Evolutionary conservation across 2,888 invertebrate species (phyloP), one percentile per base, ranked within the genome.

Genomic region (Pterostichus niger): DNA sequence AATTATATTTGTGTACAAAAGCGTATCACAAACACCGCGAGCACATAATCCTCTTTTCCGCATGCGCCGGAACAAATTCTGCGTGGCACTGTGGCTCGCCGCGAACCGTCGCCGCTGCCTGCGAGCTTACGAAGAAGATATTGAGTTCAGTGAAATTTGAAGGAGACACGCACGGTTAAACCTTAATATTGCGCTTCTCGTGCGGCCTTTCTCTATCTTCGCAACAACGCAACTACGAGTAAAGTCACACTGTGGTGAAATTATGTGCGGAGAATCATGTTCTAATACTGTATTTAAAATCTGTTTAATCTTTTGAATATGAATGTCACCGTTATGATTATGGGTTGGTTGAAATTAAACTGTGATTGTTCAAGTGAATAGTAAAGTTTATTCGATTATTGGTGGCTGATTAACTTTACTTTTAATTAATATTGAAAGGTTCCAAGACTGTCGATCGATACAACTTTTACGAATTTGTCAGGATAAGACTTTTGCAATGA

Each of bases 91-190:
- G 40, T 9, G 40, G 40, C 40, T 40, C 5, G 40, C 40, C 40
- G 54, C 54, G 11, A 54, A 54, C 54, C 54, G 13, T 9, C 40
- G 40, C 40, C 40, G 44, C 40, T 13, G 11, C 13, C 44, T 7
- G 44, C 73, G n/a, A 10, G 31, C 24, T 13, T 15, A 24, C 73
- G 73, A 56, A 54, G 33, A 44, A 77, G 77, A 56, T 77, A 77
- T 77, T 77, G 77, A 56, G 77, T 77, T 77, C 56, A 77, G 56
- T 59, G 56, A 77, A 77, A 77, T 77, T 77, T 77, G 56, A 56
- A 77, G 77, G 15, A 59, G 77, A 77, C 46, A 77, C 77, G 77
- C 77, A 77, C 59, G 77, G 77, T 77, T 77, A 56, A 54, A 77
- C 59, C 40, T 77, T 59, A 77, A 77, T 77, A 77, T 77, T 56